Percentiles rank a stretch among this genome's conserved stretches.
Evolutionary conservation across 1,140 invertebrate species (phyloP).

Genomic region (Anadara kagoshimensis): DNA sequence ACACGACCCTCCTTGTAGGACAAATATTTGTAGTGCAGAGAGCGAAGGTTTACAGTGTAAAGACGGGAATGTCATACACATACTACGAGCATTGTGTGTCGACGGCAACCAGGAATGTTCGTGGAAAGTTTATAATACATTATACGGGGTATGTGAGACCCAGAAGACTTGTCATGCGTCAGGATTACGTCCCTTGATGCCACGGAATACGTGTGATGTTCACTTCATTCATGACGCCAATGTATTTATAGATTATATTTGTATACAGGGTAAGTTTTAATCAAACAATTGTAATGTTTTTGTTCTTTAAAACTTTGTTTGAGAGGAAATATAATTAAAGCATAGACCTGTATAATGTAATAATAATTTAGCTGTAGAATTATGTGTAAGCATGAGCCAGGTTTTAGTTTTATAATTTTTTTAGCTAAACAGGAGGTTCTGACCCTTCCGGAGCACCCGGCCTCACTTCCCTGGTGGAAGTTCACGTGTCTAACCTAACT

Average conservation of each 20-base stretch:
- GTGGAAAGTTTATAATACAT: slow-evolving; percentile 31
- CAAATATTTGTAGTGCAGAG: slow-evolving; percentile 36
- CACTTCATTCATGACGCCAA: slow-evolving; percentile 18
- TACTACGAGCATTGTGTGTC: slow-evolving; percentile 21
- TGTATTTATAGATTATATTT: slow-evolving; percentile 39
- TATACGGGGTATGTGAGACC: slow-evolving; percentile 33
- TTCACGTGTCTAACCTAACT: too few relatives aligned
- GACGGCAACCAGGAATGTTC: slow-evolving; percentile 21
- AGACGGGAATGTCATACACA: slow-evolving; percentile 24
- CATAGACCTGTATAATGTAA: too few relatives aligned
- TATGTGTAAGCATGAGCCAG: too few relatives aligned
- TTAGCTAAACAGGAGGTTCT: too few relatives aligned
- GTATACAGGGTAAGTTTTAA: slow-evolving; percentile 26
- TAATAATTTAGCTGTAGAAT: too few relatives aligned
- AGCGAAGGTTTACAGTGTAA: slow-evolving; percentile 26
- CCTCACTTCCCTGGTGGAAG: too few relatives aligned
- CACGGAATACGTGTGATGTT: slow-evolving; percentile 10
- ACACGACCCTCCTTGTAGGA: slow-evolving; percentile 21
- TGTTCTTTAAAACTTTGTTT: background rate
- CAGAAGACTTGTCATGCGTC: slow-evolving; percentile 23
- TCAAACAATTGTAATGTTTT: background rate
- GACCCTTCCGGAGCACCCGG: too few relatives aligned
- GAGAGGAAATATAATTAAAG: too few relatives aligned
- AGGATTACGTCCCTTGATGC: slow-evolving; percentile 27
- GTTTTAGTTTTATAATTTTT: too few relatives aligned